Evolutionary conservation across 1,140 invertebrate genomes (phyloP).

Genomic region (Pseudomyrmex dendroicus): DNA sequence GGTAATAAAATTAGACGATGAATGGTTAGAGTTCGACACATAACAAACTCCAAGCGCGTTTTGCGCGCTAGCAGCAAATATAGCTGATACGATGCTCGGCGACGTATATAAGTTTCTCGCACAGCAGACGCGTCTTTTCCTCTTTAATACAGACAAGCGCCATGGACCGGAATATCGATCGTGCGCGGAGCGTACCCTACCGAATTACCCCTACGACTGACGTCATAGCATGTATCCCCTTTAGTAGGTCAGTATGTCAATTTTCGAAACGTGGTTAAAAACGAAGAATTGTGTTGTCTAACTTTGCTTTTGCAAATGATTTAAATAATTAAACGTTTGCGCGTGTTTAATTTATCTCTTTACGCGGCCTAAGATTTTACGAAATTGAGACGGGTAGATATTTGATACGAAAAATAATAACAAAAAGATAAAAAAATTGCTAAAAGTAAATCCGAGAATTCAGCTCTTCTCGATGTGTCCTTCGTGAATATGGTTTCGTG

Average conservation of each 20-base stretch:
- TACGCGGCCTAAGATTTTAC: neutral
- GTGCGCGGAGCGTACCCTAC: constrained; percentile 71
- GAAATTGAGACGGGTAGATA: neutral
- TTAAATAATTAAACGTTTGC: neutral
- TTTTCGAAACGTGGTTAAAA: constrained; percentile 54
- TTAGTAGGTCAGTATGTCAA: constrained; percentile 82
- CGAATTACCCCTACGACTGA: constrained; percentile 79
- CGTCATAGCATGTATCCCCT: constrained; percentile 79
- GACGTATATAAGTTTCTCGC: neutral
- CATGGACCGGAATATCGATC: constrained; percentile 80
- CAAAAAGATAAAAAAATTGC: neutral
- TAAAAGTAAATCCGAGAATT: neutral
- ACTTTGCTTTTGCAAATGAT: neutral
- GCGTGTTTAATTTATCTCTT: neutral
- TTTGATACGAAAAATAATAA: neutral
- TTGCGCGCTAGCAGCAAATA: constrained; percentile 16
- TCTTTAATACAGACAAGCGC: constrained; percentile 76
- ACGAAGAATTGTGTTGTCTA: too few species aligned
- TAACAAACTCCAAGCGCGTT: neutral
- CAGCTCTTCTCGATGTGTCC: neutral
- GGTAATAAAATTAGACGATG: constrained; percentile 45
- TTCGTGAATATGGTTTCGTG: constrained; percentile 32
- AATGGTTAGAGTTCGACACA: constrained; percentile 12
- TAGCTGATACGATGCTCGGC: neutral
- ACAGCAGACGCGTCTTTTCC: constrained; percentile 68